Percentiles rank a stretch among this genome's conserved stretches.
Conservation (phyloP, 2,113 vertebrate genomes). For the Gnathonemus echidnorhynchus region DNA sequence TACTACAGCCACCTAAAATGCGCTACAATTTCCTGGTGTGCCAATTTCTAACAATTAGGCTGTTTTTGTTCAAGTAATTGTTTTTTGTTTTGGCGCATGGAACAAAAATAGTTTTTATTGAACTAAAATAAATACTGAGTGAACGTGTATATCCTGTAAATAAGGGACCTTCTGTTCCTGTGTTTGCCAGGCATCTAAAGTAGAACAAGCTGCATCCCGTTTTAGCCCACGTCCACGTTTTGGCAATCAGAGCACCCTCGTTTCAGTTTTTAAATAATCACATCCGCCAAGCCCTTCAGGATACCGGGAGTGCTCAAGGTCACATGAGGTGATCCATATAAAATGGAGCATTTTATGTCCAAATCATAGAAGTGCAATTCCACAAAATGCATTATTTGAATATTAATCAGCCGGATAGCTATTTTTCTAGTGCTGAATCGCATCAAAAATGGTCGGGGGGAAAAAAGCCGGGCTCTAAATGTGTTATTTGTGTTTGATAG, state of each 20-base stretch:
- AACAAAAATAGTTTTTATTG: background rate
- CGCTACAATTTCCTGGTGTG: background rate
- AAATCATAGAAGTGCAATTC: background rate
- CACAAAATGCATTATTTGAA: constrained; percentile 7
- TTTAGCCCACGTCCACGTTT: background rate
- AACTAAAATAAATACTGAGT: background rate
- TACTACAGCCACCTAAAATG: background rate
- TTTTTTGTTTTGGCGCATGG: background rate
- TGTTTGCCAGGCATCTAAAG: background rate
- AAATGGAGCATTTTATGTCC: background rate
- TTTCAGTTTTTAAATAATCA: constrained; percentile 8
- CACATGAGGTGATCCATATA: background rate
- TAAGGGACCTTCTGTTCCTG: background rate
- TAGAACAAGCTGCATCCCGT: background rate
- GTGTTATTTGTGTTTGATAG: background rate
- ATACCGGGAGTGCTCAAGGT: background rate
- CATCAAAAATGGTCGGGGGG: background rate
- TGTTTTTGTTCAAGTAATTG: background rate
- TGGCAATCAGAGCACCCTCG: background rate
- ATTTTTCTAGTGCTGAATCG: background rate
- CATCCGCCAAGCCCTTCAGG: background rate
- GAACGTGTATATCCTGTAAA: background rate
- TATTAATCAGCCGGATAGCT: background rate
- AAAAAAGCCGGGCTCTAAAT: background rate
- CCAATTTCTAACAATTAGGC: background rate